phyloP scores from a whole-genome alignment of 1,140 invertebrate species.

The Tribolium castaneum region DNA sequence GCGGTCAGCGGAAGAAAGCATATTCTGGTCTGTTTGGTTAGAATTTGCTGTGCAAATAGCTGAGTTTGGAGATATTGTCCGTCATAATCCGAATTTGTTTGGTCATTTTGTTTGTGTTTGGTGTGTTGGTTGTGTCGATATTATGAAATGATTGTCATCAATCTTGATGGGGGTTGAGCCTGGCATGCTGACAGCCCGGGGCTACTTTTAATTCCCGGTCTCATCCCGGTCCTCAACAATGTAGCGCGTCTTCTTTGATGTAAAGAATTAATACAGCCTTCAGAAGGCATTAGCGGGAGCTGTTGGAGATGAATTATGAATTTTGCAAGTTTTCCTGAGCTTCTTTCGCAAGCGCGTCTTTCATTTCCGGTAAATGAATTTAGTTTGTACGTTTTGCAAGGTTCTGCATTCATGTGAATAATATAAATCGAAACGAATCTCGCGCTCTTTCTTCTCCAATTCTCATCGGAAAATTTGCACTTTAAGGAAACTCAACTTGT shows the following conservation, averaged over 20 bases:
- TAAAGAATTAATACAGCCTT: slow-evolving; percentile 36
- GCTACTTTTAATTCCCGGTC: slow-evolving; percentile 31
- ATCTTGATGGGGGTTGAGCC: slow-evolving; percentile 23
- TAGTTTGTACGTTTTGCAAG: slow-evolving; percentile 35
- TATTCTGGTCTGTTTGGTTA: slow-evolving; percentile 15
- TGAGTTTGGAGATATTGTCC: slow-evolving; percentile 23
- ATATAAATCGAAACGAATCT: slow-evolving; percentile 34
- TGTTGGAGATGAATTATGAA: slow-evolving; percentile 34
- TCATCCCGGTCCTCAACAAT: slow-evolving; percentile 34
- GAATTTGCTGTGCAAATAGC: slow-evolving; percentile 31
- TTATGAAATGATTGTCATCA: slow-evolving; percentile 29
- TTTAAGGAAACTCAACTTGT: not conserved
- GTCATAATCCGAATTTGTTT: slow-evolving; percentile 34
- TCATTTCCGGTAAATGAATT: slow-evolving; percentile 34
- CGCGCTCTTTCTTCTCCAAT: not conserved
- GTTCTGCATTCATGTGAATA: slow-evolving; percentile 31
- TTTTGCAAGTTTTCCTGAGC: slow-evolving; percentile 26
- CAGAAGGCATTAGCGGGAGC: slow-evolving; percentile 32
- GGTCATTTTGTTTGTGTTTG: slow-evolving; percentile 31
- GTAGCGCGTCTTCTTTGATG: slow-evolving; percentile 31
- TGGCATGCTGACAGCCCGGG: slow-evolving; percentile 26
- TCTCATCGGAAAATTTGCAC: slow-evolving; percentile 27
- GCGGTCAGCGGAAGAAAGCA: not conserved
- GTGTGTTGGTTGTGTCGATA: slow-evolving; percentile 19
- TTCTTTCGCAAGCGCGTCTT: slow-evolving; percentile 26